Conservation (phyloP, 2,888 invertebrate genomes). For the Odontomyia ornata region DNA sequence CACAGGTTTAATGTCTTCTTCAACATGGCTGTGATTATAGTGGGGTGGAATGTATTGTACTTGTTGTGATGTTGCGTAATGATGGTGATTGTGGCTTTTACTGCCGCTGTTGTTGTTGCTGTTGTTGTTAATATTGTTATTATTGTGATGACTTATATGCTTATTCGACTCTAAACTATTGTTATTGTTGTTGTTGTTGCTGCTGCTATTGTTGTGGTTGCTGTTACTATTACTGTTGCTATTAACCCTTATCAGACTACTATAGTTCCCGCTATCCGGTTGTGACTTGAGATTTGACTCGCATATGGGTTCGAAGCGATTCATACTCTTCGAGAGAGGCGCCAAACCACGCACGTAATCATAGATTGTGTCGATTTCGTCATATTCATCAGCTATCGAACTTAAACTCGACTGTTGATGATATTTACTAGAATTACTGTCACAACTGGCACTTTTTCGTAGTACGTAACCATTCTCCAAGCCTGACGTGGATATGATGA, state of each 20-base stretch:
- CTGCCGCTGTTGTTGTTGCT: conserved; percentile 67
- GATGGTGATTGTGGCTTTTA: conserved; percentile 59
- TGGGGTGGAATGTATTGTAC: conserved; percentile 52
- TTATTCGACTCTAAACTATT: conserved; percentile 62
- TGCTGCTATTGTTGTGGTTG: conserved; percentile 54
- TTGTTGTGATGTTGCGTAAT: conserved; percentile 52
- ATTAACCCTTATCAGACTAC: conserved; percentile 63
- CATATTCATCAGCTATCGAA: conserved; percentile 84
- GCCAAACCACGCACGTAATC: conserved; percentile 94
- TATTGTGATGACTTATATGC: conserved; percentile 59
- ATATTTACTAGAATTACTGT: conserved; percentile 72
- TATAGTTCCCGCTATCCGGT: conserved; percentile 61
- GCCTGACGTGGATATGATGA: conserved; percentile 61
- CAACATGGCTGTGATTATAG: conserved; percentile 67
- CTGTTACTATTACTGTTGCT: conserved; percentile 54
- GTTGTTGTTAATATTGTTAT: conserved; percentile 62
- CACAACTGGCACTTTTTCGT: conserved; percentile 80
- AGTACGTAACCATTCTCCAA: conserved; percentile 73
- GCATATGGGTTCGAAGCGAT: conserved; percentile 65
- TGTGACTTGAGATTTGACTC: conserved; percentile 64
- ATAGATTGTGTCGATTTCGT: conserved; percentile 96
- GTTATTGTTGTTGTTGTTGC: conserved; percentile 54
- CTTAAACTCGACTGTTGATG: conserved; percentile 65
- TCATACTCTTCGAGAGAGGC: conserved; percentile 81
- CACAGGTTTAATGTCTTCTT: conserved; percentile 79